A percentile compares a stretch with the other conserved stretches of the same genome.
phyloP scores from a whole-genome alignment of 2,113 vertebrate genomes.

The Cairina moschata region DNA sequence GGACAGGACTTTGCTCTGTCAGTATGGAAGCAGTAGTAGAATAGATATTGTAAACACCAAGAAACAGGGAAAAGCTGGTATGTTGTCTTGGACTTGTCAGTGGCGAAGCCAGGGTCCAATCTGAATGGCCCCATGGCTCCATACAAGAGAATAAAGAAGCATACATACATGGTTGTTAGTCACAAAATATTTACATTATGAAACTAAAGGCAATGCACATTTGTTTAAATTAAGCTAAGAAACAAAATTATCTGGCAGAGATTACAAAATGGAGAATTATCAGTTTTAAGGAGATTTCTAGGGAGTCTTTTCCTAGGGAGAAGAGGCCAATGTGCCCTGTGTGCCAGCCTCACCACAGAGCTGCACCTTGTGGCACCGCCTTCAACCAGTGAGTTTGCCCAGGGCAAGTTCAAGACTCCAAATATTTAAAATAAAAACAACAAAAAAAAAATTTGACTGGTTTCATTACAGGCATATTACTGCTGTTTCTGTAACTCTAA shows the following conservation, averaged over 20 bases:
- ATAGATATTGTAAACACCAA: neutral
- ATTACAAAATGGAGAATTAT: neutral
- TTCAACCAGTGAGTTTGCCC: neutral
- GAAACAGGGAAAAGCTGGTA: neutral
- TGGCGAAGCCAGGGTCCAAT: neutral
- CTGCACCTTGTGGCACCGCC: too few relatives aligned
- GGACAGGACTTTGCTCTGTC: neutral
- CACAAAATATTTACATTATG: neutral
- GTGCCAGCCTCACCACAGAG: fast-evolving
- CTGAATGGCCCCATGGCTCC: neutral
- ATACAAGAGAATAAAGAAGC: neutral
- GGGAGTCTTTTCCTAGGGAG: neutral
- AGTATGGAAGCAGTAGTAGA: neutral
- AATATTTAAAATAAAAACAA: neutral
- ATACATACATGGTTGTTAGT: neutral
- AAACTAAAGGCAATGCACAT: fast-evolving
- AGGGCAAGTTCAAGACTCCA: neutral
- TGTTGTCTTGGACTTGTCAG: neutral
- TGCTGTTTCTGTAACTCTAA: too few relatives aligned
- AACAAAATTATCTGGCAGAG: neutral
- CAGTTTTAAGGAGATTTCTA: neutral
- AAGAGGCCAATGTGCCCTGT: neutral
- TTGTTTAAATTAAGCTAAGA: neutral
- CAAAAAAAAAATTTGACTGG: neutral
- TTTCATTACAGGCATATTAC: neutral